Evolutionary conservation across 2,113 vertebrate genomes (phyloP).

Genomic region (Sebastes schlegelii): DNA sequence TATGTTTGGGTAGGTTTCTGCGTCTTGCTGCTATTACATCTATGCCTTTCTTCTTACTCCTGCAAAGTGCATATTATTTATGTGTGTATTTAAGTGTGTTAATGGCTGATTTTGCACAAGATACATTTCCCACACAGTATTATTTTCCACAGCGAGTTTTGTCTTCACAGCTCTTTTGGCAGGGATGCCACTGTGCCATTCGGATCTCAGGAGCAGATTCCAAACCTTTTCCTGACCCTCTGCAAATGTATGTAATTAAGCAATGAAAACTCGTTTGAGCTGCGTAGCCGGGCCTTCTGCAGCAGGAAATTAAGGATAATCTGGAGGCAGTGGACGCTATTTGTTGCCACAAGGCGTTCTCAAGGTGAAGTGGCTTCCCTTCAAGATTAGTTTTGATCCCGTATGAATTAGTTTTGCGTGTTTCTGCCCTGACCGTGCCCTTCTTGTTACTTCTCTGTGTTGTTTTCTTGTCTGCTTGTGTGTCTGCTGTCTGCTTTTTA

Average conservation of each 20-base stretch:
- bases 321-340: conserved; percentile 64
- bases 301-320: conserved; percentile 81
- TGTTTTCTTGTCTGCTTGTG: conserved; percentile 41
- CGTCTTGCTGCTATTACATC: background rate
- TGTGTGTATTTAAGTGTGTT: background rate
- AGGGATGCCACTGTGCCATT: conserved; percentile 13
- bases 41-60: background rate
- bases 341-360: conserved; percentile 72
- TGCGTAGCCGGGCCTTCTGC: conserved; percentile 49
- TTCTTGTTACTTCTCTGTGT: conserved; percentile 27
- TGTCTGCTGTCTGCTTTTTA: conserved; percentile 37
- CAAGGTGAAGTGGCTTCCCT: conserved; percentile 67
- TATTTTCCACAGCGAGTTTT: background rate
- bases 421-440: conserved; percentile 47
- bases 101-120: background rate
- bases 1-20: background rate
- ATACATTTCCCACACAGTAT: background rate
- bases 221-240: conserved; percentile 61
- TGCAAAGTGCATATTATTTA: background rate
- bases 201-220: conserved; percentile 31
- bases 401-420: conserved; percentile 65
- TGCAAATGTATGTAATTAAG: conserved; percentile 68
- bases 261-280: conserved; percentile 63
- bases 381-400: conserved; percentile 66
- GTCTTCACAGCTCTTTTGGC: background rate